phyloP scores from a whole-genome alignment of 1,140 invertebrate species.

The Druon quercuslanigerum region DNA sequence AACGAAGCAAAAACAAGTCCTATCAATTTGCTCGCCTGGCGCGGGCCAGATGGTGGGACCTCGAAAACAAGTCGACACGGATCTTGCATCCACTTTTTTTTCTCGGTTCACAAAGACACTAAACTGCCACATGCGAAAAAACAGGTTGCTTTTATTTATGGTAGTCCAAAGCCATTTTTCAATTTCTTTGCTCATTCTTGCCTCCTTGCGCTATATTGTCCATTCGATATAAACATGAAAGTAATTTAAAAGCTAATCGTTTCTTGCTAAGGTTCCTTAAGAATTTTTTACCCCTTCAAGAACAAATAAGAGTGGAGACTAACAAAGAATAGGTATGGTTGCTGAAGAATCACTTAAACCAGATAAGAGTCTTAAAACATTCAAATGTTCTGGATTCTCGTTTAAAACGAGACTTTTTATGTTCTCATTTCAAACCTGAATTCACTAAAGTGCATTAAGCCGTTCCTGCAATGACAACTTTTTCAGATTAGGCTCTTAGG shows the following conservation, averaged over 20 bases:
- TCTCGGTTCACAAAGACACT: neutral
- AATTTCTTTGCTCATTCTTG: neutral
- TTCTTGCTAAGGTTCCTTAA: neutral
- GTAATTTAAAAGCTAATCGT: too few species aligned
- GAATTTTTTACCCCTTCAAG: neutral
- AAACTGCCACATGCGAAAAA: neutral
- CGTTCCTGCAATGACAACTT: neutral
- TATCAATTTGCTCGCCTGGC: slow-evolving; percentile 47
- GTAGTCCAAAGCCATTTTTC: neutral
- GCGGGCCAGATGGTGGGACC: neutral
- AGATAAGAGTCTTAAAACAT: neutral
- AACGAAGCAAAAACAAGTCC: slow-evolving; percentile 50
- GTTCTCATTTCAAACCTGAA: neutral
- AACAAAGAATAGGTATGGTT: neutral
- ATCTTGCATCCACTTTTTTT: neutral
- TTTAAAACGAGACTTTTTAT: neutral
- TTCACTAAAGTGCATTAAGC: neutral
- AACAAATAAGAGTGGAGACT: neutral
- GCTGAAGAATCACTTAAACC: too few species aligned
- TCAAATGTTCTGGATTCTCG: neutral
- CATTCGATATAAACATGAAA: too few species aligned
- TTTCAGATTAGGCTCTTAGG: neutral
- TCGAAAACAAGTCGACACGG: slow-evolving; percentile 33
- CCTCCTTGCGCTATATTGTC: too few species aligned
- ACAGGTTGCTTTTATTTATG: slow-evolving; percentile 1